Evolutionary conservation across 2,888 invertebrate species (phyloP).

Genomic region (Sinodicranocentrus sp.): DNA sequence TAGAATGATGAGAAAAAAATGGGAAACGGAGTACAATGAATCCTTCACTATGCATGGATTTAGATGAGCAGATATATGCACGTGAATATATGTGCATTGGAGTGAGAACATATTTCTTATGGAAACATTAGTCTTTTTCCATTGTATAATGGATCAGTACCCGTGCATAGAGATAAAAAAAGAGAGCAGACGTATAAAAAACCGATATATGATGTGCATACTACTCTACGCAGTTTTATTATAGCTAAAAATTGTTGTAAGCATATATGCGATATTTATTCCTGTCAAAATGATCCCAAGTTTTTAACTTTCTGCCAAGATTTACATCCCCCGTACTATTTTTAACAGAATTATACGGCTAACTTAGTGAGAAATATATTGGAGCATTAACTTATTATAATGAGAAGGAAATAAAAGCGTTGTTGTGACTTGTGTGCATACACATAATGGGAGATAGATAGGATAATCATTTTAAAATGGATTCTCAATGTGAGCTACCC

Average conservation of each 20-base stretch:
- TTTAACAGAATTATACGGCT: background rate
- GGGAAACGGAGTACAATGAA: conserved; percentile 32
- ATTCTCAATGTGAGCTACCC: too few relatives aligned
- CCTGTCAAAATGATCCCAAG: too few relatives aligned
- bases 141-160: conserved; percentile 2
- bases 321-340: background rate
- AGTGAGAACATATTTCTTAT: conserved; percentile 7
- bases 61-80: background rate
- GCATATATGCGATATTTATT: too few relatives aligned
- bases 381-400: background rate
- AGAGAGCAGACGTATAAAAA: background rate
- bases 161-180: conserved; percentile 1
- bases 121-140: background rate
- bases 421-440: background rate
- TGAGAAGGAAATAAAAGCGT: background rate
- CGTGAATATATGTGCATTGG: background rate
- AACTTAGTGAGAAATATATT: background rate
- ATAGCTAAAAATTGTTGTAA: too few relatives aligned
- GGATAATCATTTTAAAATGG: too few relatives aligned
- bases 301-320: too few relatives aligned
- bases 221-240: too few relatives aligned
- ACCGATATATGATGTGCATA: too few relatives aligned
- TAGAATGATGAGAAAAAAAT: conserved; percentile 42
- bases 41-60: conserved; percentile 43
- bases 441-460: too few relatives aligned